phyloP scores from a whole-genome alignment of 2,888 invertebrate genomes.

The Erannis defoliaria region DNA sequence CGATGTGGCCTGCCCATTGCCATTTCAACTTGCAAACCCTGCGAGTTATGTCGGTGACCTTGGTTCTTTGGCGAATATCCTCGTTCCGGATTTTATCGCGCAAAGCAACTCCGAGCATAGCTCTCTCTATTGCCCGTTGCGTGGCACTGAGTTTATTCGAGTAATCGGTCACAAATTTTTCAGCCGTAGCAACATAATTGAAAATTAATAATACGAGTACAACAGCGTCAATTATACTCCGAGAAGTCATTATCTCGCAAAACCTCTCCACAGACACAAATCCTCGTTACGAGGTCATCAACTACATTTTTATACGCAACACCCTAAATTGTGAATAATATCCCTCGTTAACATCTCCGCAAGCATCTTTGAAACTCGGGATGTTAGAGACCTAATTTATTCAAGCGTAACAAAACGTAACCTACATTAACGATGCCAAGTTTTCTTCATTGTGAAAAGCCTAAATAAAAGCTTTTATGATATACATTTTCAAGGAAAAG shows the following conservation, averaged over 20 bases:
- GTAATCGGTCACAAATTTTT: too few relatives aligned
- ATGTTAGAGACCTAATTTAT: conserved; percentile 29
- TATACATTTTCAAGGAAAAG: conserved; percentile 24
- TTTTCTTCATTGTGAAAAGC: conserved; percentile 36
- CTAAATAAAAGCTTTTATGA: conserved; percentile 39
- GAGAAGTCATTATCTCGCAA: conserved; percentile 5
- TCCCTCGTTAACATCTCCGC: conserved; percentile 21
- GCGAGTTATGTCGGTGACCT: too few relatives aligned
- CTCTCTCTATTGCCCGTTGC: too few relatives aligned
- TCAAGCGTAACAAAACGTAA: conserved; percentile 40
- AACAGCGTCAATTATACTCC: background rate
- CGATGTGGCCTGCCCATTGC: too few relatives aligned
- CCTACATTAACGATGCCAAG: conserved; percentile 31
- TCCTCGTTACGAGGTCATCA: conserved; percentile 9
- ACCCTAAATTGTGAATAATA: conserved; percentile 27
- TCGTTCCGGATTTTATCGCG: too few relatives aligned
- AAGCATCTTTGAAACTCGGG: conserved; percentile 25
- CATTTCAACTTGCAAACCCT: too few relatives aligned
- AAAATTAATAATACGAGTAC: too few relatives aligned
- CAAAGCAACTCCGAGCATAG: too few relatives aligned
- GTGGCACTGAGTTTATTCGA: too few relatives aligned
- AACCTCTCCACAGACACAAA: conserved; percentile 3
- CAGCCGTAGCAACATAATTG: too few relatives aligned
- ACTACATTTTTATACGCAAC: conserved; percentile 18
- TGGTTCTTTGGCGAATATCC: too few relatives aligned